Percentiles rank a stretch among this genome's conserved stretches.
Conservation (phyloP, 2,888 invertebrate genomes). For the Ochropleura plecta region DNA sequence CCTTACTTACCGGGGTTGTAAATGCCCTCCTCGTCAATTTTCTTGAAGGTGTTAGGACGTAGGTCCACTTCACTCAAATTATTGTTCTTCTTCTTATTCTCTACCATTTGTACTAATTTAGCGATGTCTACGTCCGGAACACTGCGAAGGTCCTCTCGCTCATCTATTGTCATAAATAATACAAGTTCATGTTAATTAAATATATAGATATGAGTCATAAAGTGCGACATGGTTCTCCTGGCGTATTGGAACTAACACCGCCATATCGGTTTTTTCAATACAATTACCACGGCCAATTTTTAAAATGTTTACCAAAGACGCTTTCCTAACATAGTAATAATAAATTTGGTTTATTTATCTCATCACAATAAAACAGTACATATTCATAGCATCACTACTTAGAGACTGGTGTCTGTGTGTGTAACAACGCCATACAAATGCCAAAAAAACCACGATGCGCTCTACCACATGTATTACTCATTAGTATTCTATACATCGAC, state of each 20-base stretch:
- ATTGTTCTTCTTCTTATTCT: conserved; percentile 82
- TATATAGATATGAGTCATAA: not conserved
- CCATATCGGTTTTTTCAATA: not conserved
- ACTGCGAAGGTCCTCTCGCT: conserved; percentile 86
- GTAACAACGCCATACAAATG: not conserved
- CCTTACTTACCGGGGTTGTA: conserved; percentile 82
- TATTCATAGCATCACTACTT: no score
- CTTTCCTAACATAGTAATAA: no score
- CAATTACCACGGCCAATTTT: not conserved
- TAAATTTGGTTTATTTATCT: no score
- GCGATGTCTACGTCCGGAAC: conserved; percentile 87
- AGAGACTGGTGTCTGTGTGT: no score
- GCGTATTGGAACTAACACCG: not conserved
- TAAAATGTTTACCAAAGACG: not conserved
- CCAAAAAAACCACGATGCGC: not conserved
- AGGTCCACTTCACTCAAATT: conserved; percentile 83
- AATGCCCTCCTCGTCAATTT: conserved; percentile 87
- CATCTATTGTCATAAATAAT: conserved; percentile 75
- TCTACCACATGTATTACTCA: not conserved
- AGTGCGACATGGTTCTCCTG: not conserved
- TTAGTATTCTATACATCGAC: conserved; percentile 9
- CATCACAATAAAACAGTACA: no score
- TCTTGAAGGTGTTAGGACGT: conserved; percentile 85
- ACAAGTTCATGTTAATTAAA: conserved; percentile 14
- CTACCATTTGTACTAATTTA: conserved; percentile 83